Percentiles rank a stretch among this genome's conserved stretches.
Evolutionary conservation across 1,140 invertebrate genomes (phyloP).

Genomic region (Ceratosolen solmsi): DNA sequence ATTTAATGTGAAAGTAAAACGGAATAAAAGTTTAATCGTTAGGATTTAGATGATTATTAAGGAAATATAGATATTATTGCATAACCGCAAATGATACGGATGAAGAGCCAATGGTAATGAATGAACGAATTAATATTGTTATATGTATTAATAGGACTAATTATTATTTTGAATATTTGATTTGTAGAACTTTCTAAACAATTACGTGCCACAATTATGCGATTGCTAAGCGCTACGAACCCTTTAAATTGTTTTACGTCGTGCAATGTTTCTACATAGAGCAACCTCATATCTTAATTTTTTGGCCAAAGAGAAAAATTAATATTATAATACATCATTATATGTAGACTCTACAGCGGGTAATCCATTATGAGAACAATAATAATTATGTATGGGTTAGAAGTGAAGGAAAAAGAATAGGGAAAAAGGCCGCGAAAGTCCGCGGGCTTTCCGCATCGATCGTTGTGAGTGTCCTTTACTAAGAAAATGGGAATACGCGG

Average conservation of each 20-base stretch:
- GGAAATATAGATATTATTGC: too few species aligned
- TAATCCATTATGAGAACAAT: too few species aligned
- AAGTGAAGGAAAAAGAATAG: not conserved
- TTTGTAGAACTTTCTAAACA: too few species aligned
- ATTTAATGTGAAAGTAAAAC: not conserved
- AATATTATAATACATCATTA: constrained; percentile 25
- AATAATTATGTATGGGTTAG: constrained; percentile 14
- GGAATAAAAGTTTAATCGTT: too few species aligned
- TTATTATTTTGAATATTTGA: too few species aligned
- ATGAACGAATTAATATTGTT: too few species aligned
- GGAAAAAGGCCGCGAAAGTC: not conserved
- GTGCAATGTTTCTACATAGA: not conserved
- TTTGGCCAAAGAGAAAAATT: not conserved
- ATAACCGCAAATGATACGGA: too few species aligned
- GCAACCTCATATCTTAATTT: not conserved
- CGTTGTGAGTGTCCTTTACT: not conserved
- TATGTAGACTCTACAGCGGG: not conserved
- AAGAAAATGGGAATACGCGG: constrained; percentile 28
- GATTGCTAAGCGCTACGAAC: too few species aligned
- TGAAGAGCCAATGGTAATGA: too few species aligned
- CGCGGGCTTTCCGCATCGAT: not conserved
- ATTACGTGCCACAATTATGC: too few species aligned
- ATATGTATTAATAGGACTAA: too few species aligned
- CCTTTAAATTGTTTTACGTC: not conserved
- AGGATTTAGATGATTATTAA: too few species aligned